A percentile compares a stretch with the other conserved stretches of the same genome.
These are phyloP conservation scores for Falcaria lacertinaria DNA, from an alignment of 2,888 invertebrate genomes.

Conservation along the genomic window DNA sequence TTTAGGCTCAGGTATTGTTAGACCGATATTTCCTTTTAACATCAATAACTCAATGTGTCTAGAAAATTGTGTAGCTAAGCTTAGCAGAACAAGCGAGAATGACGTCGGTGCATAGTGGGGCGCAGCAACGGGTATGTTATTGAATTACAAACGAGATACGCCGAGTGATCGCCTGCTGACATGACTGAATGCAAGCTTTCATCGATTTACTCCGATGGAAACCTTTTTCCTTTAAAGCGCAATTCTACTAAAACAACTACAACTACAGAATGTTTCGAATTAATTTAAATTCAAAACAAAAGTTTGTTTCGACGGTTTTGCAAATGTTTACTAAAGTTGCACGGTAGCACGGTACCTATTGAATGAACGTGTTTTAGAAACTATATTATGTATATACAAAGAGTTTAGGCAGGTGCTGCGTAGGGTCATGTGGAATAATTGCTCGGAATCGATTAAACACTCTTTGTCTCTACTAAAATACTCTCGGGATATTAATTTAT, in stretches of 20 bases:
- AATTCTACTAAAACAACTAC: slow-evolving; percentile 18
- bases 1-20: no score
- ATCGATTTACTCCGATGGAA: slow-evolving; percentile 6
- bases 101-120: slow-evolving; percentile 8
- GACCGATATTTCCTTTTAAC: no score
- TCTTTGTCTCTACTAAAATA: no score
- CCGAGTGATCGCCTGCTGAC: not conserved
- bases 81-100: slow-evolving; percentile 18
- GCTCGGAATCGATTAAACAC: no score
- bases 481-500: no score
- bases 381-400: no score
- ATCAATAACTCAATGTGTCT: no score
- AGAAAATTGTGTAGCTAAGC: no score
- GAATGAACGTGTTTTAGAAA: slow-evolving; percentile 30
- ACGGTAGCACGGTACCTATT: slow-evolving; percentile 46
- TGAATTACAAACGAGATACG: slow-evolving; percentile 21
- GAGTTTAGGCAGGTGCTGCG: no score
- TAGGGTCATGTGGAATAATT: no score
- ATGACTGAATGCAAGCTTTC: not conserved
- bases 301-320: slow-evolving; percentile 40
- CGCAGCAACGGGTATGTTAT: slow-evolving; percentile 19
- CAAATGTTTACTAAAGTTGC: slow-evolving; percentile 40
- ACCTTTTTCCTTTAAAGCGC: no score
- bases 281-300: slow-evolving; percentile 35
- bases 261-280: slow-evolving; percentile 22